phyloP scores from a whole-genome alignment of 2,888 invertebrate species.

The Agonopterix alstromeriana region DNA sequence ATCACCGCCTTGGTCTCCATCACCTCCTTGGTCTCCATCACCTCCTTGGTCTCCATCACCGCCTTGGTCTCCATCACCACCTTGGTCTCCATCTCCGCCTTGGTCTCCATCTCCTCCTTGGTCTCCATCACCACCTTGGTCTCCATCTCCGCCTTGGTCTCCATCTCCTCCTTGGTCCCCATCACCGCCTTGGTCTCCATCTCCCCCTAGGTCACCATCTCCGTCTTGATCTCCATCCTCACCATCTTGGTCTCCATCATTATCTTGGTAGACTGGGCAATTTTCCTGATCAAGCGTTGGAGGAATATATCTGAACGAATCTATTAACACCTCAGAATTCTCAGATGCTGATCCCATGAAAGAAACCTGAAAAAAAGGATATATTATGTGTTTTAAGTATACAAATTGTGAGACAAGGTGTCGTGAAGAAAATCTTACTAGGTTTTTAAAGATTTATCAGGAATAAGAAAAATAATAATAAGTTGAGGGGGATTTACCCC shows the following conservation, averaged over 20 bases:
- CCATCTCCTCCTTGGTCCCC: background rate
- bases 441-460: too few species aligned
- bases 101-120: background rate
- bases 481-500: too few species aligned
- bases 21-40: background rate
- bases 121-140: background rate
- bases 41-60: conserved; percentile 2
- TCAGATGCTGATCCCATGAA: conserved; percentile 28
- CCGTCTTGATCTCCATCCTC: background rate
- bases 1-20: background rate
- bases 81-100: background rate
- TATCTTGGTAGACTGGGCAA: conserved; percentile 30
- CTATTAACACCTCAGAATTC: conserved; percentile 29
- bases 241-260: too few species aligned
- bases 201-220: background rate
- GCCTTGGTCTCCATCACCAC: background rate
- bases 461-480: too few species aligned
- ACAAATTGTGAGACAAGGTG: background rate
- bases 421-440: too few species aligned
- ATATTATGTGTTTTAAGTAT: background rate
- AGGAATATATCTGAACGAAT: conserved; percentile 43
- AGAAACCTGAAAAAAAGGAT: conserved; percentile 29
- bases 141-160: background rate
- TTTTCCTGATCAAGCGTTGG: conserved; percentile 16
- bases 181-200: background rate